Conservation (phyloP, 1,140 invertebrate species). For the Pantala flavescens region DNA sequence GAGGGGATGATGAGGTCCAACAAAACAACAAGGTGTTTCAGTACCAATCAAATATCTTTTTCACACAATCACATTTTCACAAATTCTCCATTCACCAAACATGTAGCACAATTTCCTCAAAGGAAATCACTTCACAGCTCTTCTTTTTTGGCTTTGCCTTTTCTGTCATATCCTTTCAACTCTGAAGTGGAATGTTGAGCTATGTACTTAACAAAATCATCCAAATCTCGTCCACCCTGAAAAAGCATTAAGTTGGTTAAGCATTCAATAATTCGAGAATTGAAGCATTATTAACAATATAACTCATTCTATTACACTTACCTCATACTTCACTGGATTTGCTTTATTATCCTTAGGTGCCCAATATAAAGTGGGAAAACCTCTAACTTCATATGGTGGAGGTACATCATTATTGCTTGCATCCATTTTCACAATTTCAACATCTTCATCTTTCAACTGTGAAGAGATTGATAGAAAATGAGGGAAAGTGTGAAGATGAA, state of each 20-base stretch:
- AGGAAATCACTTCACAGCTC: constrained; percentile 45
- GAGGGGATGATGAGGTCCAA: not conserved
- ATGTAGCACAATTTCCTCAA: not conserved
- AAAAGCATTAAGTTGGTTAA: constrained; percentile 28
- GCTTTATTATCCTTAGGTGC: constrained; percentile 72
- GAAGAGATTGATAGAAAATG: constrained; percentile 20
- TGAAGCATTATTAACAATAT: not conserved
- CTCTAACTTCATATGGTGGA: constrained; percentile 79
- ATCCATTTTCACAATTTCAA: constrained; percentile 95
- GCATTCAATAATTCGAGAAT: not conserved
- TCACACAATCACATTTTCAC: not conserved
- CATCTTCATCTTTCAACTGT: constrained; percentile 72
- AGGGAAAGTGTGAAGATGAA: not conserved
- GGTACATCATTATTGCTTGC: constrained; percentile 98
- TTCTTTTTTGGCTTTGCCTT: constrained; percentile 76
- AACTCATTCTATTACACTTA: constrained; percentile 32
- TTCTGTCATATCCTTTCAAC: constrained; percentile 78
- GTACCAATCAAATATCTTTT: not conserved
- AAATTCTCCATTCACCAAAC: not conserved
- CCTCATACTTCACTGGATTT: constrained; percentile 82
- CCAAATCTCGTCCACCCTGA: constrained; percentile 80
- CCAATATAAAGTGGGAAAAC: constrained; percentile 98
- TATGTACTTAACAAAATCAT: constrained; percentile 95
- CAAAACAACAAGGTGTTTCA: not conserved
- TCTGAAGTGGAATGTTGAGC: constrained; percentile 83